phyloP scores from a whole-genome alignment of 2,113 vertebrate genomes.

The Xenus cinereus region DNA sequence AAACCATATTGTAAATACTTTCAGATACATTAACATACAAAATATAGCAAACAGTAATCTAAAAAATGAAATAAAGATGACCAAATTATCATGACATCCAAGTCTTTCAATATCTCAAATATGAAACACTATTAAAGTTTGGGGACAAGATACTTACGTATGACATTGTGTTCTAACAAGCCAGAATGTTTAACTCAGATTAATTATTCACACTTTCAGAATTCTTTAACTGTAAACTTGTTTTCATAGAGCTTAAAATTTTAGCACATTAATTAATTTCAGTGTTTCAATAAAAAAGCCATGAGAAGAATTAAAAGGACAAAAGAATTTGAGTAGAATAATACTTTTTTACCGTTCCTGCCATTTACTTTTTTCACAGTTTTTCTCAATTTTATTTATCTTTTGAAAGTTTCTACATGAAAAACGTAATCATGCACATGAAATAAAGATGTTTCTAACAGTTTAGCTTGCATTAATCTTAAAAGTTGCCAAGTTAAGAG shows the following conservation, averaged over 20 bases:
- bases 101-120: not conserved
- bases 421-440: not conserved
- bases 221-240: not conserved
- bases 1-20: not conserved
- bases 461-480: not conserved
- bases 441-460: not conserved
- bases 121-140: not conserved
- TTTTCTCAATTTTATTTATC: not conserved
- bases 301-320: not conserved
- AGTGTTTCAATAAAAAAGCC: not conserved
- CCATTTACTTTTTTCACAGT: not conserved
- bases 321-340: not conserved
- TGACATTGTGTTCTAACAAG: not conserved
- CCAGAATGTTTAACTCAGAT: not conserved
- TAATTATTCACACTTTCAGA: constrained; percentile 5
- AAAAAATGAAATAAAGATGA: not conserved
- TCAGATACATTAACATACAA: not conserved
- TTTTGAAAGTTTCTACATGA: not conserved
- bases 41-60: not conserved
- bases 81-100: not conserved
- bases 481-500: not conserved
- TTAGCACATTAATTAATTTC: constrained; percentile 14
- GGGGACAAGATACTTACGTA: not conserved
- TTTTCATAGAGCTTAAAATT: not conserved
- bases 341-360: not conserved